Evolutionary conservation across 1,140 invertebrate species (phyloP).

Genomic region (Zaprionus davidi): DNA sequence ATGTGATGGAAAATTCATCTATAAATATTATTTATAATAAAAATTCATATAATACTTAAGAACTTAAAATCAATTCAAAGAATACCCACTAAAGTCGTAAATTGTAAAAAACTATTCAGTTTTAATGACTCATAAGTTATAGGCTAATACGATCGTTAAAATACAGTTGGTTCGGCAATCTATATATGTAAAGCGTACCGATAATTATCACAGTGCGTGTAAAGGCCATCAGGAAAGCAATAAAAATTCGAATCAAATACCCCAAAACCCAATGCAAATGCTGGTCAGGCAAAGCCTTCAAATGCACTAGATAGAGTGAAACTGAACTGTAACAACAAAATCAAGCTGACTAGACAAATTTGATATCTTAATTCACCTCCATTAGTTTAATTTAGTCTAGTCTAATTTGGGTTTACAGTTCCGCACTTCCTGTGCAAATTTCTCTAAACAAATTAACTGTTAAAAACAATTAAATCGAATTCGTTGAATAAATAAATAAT

Average conservation of each 20-base stretch:
- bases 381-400: constrained; percentile 32
- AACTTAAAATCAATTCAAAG: not conserved
- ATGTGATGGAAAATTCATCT: no score
- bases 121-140: constrained; percentile 25
- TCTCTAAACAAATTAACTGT: constrained; percentile 29
- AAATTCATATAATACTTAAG: not conserved
- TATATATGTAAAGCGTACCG: not conserved
- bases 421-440: constrained; percentile 48
- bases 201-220: constrained; percentile 32
- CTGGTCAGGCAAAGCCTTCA: constrained; percentile 16
- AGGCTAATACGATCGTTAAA: constrained; percentile 14
- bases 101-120: not conserved
- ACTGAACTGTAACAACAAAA: constrained; percentile 25
- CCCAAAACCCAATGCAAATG: constrained; percentile 55
- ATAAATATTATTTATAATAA: no score
- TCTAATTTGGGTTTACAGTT: constrained; percentile 15
- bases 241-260: constrained; percentile 29
- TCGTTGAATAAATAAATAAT: constrained; percentile 7
- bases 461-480: constrained; percentile 22
- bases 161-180: constrained; percentile 31
- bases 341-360: constrained; percentile 7
- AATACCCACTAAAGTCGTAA: not conserved
- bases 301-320: not conserved
- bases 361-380: constrained; percentile 44
- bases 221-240: constrained; percentile 51